Base-by-base conservation (phyloP, 1,140 invertebrate species). In the Colletes latitarsis region DNA sequence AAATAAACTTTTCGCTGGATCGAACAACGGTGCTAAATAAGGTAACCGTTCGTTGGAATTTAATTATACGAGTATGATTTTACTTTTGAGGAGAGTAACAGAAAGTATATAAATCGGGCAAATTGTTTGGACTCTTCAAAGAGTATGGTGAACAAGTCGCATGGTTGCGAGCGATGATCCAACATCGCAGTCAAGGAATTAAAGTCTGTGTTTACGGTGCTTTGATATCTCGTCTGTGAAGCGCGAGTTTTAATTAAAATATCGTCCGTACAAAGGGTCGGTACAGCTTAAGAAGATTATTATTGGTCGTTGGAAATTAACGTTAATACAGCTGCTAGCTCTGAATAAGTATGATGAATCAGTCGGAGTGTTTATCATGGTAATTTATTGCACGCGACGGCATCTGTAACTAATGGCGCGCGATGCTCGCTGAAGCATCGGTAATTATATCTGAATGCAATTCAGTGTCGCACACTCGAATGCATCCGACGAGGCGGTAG, bases 391-490 rank as follows among this genome's bases (percentile, higher is more conserved):
- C 69, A 19, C 19, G 70, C 21, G 69, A 52, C 60, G 9, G 70
- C 77, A 46, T 49, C 77, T 79, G 77, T 79, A 79, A 79, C 77
- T 79, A 79, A 79, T 79, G 77, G 70, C 49, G 77, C 69, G 57
- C 68, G 21, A 66, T 73, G 77, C 30, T 64, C 77, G 46, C 19
- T 79, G 77, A 79, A 79, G 77, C 77, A 73, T 73, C 77, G 77
- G 77, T 79, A 79, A 79, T 79, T 79, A 79, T 79, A 79, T 73
- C 77, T 79, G 77, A 79, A 79, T 49, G 70, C 77, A 49, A 79
- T 73, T 73, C 77, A 55, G 39, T 73, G 77, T 70, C 66, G 55
- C 70, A 6, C 58, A 39, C 67, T 63, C 15, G 60, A 68, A 76
- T 53, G 21, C 64, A 68, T 21, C 64, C 15, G 62, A 68, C 15